Conservation (phyloP, 2,888 invertebrate species). For the Zygothrica quintamaculata region DNA sequence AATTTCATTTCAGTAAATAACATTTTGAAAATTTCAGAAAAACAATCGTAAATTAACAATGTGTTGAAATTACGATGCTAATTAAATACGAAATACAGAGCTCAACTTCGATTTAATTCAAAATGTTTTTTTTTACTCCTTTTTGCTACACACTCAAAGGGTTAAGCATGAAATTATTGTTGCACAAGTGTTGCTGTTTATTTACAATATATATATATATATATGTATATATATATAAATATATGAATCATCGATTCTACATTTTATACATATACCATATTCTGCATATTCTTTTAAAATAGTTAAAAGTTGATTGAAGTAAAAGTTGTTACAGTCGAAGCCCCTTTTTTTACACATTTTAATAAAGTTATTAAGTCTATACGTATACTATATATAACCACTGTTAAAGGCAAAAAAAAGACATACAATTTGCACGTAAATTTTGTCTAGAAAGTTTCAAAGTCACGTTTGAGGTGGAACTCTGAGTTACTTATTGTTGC, state of each 20-base stretch:
- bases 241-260: no score
- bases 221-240: no score
- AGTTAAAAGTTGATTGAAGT: no score
- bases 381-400: no score
- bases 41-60: slow-evolving; percentile 56
- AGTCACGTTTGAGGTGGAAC: slow-evolving; percentile 31
- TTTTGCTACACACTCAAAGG: slow-evolving; percentile 11
- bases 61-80: slow-evolving; percentile 50
- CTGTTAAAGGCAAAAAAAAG: no score
- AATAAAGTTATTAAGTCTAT: no score
- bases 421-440: slow-evolving; percentile 16
- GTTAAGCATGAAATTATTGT: slow-evolving; percentile 6
- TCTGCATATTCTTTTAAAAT: no score
- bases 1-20: slow-evolving; percentile 55
- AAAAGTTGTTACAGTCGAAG: no score
- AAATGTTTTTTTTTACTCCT: slow-evolving; percentile 4
- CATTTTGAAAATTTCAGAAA: slow-evolving; percentile 46
- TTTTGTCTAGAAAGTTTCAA: slow-evolving; percentile 35
- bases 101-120: slow-evolving; percentile 16
- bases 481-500: slow-evolving; percentile 17
- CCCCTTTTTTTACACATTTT: no score
- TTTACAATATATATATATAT: no score
- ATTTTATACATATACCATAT: no score
- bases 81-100: slow-evolving; percentile 46
- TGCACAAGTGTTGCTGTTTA: slow-evolving; percentile 4